A percentile compares a stretch with the other conserved stretches of the same genome.
These are phyloP conservation scores for Eulemur coronatus DNA, from an alignment of 2,797 vertebrate genomes.

Conservation along the genomic window DNA sequence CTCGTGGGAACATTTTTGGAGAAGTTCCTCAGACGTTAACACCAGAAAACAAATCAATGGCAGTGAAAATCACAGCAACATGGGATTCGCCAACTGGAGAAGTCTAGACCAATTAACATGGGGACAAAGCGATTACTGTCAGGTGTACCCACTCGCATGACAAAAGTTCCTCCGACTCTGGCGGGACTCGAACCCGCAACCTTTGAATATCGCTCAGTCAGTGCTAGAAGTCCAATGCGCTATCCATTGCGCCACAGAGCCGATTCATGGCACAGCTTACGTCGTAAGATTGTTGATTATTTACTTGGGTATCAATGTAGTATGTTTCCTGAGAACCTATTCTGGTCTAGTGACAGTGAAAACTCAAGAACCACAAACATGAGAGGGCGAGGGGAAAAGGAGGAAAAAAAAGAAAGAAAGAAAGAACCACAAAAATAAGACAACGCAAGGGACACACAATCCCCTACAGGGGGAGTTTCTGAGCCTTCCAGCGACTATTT, in stretches of 20 bases:
- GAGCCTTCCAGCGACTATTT: too few relatives aligned
- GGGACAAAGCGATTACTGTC: neutral
- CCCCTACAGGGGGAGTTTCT: neutral
- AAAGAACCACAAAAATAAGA: neutral
- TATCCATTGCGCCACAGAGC: conserved; percentile 72
- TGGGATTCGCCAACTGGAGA: neutral
- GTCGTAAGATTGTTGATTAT: neutral
- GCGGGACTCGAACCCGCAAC: conserved; percentile 68
- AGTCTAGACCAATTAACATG: too few relatives aligned
- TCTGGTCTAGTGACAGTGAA: neutral
- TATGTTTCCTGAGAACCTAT: rapidly evolving
- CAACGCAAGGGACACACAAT: neutral
- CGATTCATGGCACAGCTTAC: rapidly evolving
- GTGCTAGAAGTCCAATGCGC: conserved; percentile 64
- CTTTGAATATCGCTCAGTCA: neutral
- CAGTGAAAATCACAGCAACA: neutral
- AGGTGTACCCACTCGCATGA: too few relatives aligned
- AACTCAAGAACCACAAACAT: neutral
- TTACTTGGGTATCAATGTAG: too few relatives aligned
- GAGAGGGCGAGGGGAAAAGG: too few relatives aligned
- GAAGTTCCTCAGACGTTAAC: neutral
- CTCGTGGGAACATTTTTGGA: neutral
- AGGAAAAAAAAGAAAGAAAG: too few relatives aligned
- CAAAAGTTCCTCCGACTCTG: neutral
- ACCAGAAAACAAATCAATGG: neutral